Evolutionary conservation across 2,113 vertebrate species (phyloP), one percentile per base, ranked within the genome.

Genomic region (Microtus richardsoni): DNA sequence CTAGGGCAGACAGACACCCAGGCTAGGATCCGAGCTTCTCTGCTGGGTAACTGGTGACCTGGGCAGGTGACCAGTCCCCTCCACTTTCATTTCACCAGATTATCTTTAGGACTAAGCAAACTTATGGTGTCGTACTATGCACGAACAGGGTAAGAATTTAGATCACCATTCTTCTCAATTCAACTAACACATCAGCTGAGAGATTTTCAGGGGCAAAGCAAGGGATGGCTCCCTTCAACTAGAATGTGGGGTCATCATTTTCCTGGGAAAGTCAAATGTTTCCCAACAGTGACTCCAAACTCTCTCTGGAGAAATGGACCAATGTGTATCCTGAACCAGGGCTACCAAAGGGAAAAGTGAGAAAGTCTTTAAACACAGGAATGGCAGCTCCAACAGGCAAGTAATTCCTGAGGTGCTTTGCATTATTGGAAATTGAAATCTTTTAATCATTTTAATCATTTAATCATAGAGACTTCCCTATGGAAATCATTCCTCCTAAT

Each of bases 401-500:
- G 75, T 41, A 79, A 95, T 91, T 77, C 82, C 85, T 82, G 86
- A 95, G 49, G 52, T n/a, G 62, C 39, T 41, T 26, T 85, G 19
- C 78, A 91, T 62, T n/a, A n/a, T 92, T 52, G 41, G 24, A 39
- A 92, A 82, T 73, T 64, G 49, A 62, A 68, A 39, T 94, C 73
- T 39, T 96, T 96, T 75, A 82, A 30, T 88, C 77, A 54, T 58
- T 58, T 58, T 19, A 58, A 58, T 58, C 54, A 58, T 58, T 58
- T 58, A 58, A 58, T 58, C 58, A 58, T 85, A 93, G 19, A 47
- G 68, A 28, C 74, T 52, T 93, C 36, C 47, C 89, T 84, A 64
- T 96, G 88, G 96, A 89, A 95, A 95, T 47, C 33, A 84, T 66
- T 74, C 84, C 28, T 60, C 44, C 44, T 95, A 52, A 89, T 24